Evolutionary conservation across 2,797 vertebrate genomes (phyloP).

Genomic region (Spea hammondii): DNA sequence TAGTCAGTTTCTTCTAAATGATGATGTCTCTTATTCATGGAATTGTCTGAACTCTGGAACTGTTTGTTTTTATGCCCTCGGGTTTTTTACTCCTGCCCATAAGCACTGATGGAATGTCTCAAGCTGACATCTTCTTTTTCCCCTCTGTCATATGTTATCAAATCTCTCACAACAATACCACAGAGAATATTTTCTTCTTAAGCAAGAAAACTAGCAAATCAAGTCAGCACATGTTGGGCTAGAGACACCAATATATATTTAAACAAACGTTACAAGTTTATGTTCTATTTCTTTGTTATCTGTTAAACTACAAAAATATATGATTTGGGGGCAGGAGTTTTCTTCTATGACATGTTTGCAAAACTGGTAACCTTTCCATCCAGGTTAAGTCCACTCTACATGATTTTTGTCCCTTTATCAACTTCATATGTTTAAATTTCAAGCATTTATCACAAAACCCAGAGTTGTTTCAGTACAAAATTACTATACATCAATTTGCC

Average conservation of each 20-base stretch:
- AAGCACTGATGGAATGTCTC: constrained; percentile 5
- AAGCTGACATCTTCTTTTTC: neutral
- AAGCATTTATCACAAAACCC: no score
- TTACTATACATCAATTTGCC: no score
- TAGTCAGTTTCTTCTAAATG: constrained; percentile 1
- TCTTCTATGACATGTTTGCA: no score
- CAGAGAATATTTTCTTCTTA: constrained; percentile 12
- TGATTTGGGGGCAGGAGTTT: no score
- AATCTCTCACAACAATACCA: neutral
- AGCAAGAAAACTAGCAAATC: constrained; percentile 3
- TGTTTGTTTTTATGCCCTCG: neutral
- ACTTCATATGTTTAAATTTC: no score
- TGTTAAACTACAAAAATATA: neutral
- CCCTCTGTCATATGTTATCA: constrained; percentile 10
- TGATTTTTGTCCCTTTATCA: no score
- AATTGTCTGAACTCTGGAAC: neutral
- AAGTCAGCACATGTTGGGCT: neutral
- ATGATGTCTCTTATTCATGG: neutral
- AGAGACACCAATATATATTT: neutral
- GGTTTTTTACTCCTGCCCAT: constrained; percentile 10
- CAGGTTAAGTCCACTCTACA: no score
- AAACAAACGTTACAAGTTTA: no score
- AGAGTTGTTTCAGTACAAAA: no score
- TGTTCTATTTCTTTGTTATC: neutral
- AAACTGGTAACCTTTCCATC: no score